A percentile compares a stretch with the other conserved stretches of the same genome.
phyloP scores from a whole-genome alignment of 2,888 invertebrate genomes.

The Aphodius granarius region DNA sequence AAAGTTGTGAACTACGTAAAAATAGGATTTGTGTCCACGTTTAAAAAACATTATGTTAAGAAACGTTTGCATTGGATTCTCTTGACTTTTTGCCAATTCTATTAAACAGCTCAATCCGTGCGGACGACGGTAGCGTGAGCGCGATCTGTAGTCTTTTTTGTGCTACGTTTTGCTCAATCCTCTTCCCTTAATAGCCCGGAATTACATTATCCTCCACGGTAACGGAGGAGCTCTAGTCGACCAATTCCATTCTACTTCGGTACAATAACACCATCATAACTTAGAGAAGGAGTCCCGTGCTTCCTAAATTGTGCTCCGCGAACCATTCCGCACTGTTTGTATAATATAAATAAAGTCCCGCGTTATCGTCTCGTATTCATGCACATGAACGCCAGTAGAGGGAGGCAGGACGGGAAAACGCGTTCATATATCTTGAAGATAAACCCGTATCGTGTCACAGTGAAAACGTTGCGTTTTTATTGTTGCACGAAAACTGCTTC shows the following conservation, averaged over 20 bases:
- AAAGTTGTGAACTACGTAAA: too few species aligned
- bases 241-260: neutral
- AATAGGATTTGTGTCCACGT: too few species aligned
- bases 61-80: neutral
- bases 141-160: neutral
- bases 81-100: neutral
- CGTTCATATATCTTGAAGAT: neutral
- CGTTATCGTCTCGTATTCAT: neutral
- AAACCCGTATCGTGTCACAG: neutral
- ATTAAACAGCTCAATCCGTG: neutral
- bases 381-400: neutral
- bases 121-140: neutral
- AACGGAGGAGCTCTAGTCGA: neutral
- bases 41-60: neutral
- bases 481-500: neutral
- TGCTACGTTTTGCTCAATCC: neutral
- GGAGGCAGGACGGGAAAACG: neutral
- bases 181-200: neutral
- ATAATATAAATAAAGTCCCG: constrained; percentile 14
- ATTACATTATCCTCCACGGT: neutral
- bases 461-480: neutral
- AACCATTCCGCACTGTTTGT: constrained; percentile 8
- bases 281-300: neutral
- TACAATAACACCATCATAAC: constrained; percentile 7
- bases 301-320: constrained; percentile 4